These are phyloP conservation scores for Lanius ludovicianus DNA, from an alignment of 2,113 vertebrate species.

Conservation along the genomic window DNA sequence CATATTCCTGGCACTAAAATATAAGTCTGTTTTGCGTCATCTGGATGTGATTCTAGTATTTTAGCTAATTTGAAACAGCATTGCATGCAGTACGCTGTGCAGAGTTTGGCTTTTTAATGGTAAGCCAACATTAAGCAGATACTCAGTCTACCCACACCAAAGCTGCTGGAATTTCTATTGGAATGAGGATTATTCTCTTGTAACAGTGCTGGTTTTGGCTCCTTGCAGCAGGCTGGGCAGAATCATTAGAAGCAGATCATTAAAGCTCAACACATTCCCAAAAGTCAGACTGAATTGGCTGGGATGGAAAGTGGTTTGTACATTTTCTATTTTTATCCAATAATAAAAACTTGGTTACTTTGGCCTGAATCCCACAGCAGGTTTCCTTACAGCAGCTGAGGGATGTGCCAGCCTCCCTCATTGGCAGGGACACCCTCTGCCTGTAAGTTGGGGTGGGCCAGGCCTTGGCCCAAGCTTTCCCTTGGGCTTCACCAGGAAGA, in stretches of 20 bases:
- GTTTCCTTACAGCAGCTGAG: background rate
- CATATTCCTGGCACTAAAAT: background rate
- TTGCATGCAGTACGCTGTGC: accelerated
- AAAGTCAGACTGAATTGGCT: background rate
- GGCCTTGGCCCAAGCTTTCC: background rate
- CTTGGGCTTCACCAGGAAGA: accelerated
- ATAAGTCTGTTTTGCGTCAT: background rate
- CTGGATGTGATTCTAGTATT: background rate
- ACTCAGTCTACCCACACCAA: background rate
- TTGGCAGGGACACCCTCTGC: background rate
- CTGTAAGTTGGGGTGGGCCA: accelerated
- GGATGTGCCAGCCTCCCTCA: background rate
- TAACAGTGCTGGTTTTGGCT: background rate
- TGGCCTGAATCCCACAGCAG: background rate
- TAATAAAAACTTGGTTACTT: background rate
- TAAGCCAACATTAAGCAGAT: background rate
- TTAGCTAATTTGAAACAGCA: constrained; percentile 19
- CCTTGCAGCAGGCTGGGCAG: background rate
- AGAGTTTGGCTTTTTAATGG: background rate
- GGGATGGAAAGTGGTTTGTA: background rate
- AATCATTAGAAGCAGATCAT: background rate
- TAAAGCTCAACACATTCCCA: background rate
- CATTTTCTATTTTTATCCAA: background rate
- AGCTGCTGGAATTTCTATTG: background rate
- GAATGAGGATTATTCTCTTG: background rate